Percentiles rank a stretch among this genome's conserved stretches.
These are phyloP conservation scores for Grantiella picta DNA, from an alignment of 2,113 vertebrate genomes.

Conservation along the genomic window DNA sequence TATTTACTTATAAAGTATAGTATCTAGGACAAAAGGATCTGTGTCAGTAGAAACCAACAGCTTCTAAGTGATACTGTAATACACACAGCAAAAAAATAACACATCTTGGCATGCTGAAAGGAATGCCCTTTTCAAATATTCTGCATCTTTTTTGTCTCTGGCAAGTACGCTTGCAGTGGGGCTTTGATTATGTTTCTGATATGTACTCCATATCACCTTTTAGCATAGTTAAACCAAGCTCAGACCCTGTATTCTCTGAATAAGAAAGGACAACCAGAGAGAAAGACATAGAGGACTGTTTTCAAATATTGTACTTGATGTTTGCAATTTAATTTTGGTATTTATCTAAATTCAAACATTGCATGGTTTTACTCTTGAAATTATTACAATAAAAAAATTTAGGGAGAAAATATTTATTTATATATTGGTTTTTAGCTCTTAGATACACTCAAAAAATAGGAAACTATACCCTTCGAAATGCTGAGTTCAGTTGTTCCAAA, in stretches of 20 bases:
- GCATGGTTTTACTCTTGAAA: neutral
- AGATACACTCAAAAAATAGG: neutral
- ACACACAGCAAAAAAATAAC: neutral
- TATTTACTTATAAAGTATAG: neutral
- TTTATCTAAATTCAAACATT: neutral
- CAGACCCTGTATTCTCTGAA: neutral
- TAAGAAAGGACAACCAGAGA: neutral
- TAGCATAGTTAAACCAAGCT: neutral
- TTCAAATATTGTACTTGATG: neutral
- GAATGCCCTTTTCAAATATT: neutral
- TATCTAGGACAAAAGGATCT: neutral
- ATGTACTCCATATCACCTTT: neutral
- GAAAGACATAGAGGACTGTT: neutral
- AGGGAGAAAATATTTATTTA: neutral
- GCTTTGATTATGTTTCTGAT: neutral
- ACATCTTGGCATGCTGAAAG: neutral
- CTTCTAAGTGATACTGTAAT: neutral
- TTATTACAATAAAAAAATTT: neutral
- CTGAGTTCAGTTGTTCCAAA: neutral
- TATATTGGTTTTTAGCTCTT: neutral
- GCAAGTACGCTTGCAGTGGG: neutral
- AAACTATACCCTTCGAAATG: neutral
- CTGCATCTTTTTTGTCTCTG: slow-evolving; percentile 16
- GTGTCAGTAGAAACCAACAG: neutral
- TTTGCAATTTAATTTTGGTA: neutral